Percentiles rank a stretch among this genome's conserved stretches.
Conservation (phyloP, 2,113 vertebrate species). For the Balaenoptera acutorostrata region DNA sequence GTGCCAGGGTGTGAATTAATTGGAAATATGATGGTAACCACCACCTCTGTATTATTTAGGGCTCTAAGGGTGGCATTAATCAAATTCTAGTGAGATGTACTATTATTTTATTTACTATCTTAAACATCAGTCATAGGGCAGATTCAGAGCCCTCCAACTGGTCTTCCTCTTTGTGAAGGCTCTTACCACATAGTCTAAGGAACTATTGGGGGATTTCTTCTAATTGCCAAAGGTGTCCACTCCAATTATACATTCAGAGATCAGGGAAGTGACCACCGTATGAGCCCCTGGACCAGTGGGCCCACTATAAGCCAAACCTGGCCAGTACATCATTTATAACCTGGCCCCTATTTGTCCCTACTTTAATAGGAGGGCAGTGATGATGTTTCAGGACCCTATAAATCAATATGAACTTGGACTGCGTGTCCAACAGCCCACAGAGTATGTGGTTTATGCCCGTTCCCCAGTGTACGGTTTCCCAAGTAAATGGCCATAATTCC, state of each 20-base stretch:
- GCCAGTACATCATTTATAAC: background rate
- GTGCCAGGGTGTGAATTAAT: background rate
- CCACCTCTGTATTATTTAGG: background rate
- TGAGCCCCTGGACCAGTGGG: background rate
- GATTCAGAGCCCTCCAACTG: background rate
- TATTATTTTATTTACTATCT: background rate
- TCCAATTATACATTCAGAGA: background rate
- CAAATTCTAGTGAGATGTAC: background rate
- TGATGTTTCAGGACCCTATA: background rate
- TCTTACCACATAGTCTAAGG: background rate
- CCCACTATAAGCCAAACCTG: background rate
- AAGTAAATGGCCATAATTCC: background rate
- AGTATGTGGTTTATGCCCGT: background rate
- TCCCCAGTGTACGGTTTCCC: background rate
- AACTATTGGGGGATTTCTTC: background rate
- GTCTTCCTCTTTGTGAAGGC: background rate
- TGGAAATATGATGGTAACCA: background rate
- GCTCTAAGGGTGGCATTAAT: background rate
- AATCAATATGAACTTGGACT: background rate
- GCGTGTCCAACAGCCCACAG: background rate
- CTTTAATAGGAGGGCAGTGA: background rate
- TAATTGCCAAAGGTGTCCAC: background rate
- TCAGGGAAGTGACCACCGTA: background rate
- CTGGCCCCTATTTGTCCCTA: background rate
- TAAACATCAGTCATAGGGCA: background rate